Evolutionary conservation across 2,113 vertebrate species (phyloP).

Genomic region (Notothenia rossii): DNA sequence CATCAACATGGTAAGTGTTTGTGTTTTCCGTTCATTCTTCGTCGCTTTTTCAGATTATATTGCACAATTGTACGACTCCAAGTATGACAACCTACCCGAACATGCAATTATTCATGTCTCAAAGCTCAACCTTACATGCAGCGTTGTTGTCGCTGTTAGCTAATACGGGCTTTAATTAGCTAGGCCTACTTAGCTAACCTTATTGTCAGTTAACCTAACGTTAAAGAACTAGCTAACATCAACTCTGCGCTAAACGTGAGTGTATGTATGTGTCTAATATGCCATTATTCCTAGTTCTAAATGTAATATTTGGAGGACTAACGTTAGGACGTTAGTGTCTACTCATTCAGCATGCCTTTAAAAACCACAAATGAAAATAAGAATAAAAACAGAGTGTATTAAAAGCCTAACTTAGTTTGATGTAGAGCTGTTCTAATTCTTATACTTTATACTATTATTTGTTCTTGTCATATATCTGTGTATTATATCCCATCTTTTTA

Average conservation of each 20-base stretch:
- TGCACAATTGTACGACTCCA: background rate
- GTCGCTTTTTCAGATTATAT: background rate
- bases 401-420: background rate
- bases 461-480: no score
- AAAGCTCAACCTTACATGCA: fast-evolving
- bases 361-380: background rate
- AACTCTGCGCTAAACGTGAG: no score
- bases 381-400: background rate
- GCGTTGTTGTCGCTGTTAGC: background rate
- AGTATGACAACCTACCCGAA: background rate
- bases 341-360: background rate
- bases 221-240: background rate
- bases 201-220: background rate
- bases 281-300: background rate
- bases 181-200: constrained; percentile 9
- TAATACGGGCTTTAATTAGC: constrained; percentile 46
- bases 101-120: fast-evolving
- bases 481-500: no score
- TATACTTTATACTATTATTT: no score
- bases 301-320: background rate
- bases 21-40: background rate
- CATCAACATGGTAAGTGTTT: constrained; percentile 67
- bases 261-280: background rate
- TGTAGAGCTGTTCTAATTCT: background rate
- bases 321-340: background rate